These are phyloP conservation scores for Pteronotus mesoamericanus DNA, from an alignment of 2,797 vertebrate genomes.

Conservation along the genomic window DNA sequence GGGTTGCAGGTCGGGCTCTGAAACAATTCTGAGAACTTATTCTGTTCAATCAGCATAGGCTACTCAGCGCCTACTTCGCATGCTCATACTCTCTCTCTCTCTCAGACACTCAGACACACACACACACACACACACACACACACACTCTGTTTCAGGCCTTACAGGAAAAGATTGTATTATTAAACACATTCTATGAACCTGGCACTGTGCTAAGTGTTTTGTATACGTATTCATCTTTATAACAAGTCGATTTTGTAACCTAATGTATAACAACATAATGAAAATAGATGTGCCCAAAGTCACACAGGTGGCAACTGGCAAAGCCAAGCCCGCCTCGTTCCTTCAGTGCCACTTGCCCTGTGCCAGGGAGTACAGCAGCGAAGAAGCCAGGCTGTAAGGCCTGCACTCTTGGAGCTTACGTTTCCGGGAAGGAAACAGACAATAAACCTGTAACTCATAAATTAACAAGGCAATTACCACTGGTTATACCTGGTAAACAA, in stretches of 20 bases:
- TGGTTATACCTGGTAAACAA: background rate
- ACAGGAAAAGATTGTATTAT: background rate
- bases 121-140: background rate
- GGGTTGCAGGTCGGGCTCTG: background rate
- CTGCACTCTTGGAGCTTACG: background rate
- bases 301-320: background rate
- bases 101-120: too few species aligned
- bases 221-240: background rate
- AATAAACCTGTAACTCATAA: background rate
- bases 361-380: background rate
- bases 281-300: slow-evolving; percentile 54
- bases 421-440: background rate
- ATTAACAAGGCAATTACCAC: background rate
- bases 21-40: background rate
- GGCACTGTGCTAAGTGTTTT: background rate
- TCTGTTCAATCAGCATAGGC: background rate
- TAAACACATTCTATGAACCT: background rate
- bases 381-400: background rate
- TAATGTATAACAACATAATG: background rate
- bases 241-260: slow-evolving; percentile 2
- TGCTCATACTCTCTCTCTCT: too few species aligned
- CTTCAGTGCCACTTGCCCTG: too few species aligned
- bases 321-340: slow-evolving; percentile 9
- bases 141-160: background rate
- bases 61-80: background rate